Evolutionary conservation across 2,113 vertebrate species (phyloP).

Genomic region (Bungarus multicinctus): DNA sequence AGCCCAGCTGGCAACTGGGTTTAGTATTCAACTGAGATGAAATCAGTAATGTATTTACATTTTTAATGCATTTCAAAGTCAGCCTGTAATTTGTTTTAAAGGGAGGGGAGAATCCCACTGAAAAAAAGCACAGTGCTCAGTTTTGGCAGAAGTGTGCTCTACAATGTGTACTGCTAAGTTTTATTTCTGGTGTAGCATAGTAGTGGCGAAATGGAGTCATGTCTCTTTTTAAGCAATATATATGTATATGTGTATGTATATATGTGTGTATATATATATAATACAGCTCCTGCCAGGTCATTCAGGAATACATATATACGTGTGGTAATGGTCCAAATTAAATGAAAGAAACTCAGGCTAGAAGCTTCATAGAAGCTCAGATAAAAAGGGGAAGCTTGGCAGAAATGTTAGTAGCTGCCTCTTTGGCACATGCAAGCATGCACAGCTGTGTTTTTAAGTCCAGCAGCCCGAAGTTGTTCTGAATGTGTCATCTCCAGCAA

Average conservation of each 20-base stretch:
- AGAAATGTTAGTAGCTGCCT: conserved; percentile 42
- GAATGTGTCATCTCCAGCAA: conserved; percentile 31
- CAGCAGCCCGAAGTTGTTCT: conserved; percentile 35
- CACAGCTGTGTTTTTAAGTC: conserved; percentile 22
- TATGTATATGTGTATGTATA: too few species aligned
- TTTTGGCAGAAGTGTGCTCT: too few species aligned
- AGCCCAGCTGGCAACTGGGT: conserved; percentile 70
- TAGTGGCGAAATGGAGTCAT: neutral
- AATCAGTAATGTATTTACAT: conserved; percentile 42
- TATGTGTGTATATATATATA: too few species aligned
- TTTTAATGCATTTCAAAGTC: conserved; percentile 40
- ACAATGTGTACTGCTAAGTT: neutral
- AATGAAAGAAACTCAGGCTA: conserved; percentile 34
- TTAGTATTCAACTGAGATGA: conserved; percentile 57
- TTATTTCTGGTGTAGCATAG: neutral
- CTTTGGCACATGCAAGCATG: neutral
- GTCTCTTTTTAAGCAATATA: conserved; percentile 2
- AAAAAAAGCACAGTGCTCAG: too few species aligned
- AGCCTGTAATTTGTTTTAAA: conserved; percentile 36
- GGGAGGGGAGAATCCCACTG: conserved; percentile 14
- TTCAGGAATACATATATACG: too few species aligned
- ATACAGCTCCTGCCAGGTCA: too few species aligned
- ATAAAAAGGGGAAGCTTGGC: conserved; percentile 29
- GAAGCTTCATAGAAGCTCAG: neutral
- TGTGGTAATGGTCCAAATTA: too few species aligned